These are phyloP conservation scores for Chaetodon auriga DNA, from an alignment of 2,113 vertebrate species.

Conservation along the genomic window DNA sequence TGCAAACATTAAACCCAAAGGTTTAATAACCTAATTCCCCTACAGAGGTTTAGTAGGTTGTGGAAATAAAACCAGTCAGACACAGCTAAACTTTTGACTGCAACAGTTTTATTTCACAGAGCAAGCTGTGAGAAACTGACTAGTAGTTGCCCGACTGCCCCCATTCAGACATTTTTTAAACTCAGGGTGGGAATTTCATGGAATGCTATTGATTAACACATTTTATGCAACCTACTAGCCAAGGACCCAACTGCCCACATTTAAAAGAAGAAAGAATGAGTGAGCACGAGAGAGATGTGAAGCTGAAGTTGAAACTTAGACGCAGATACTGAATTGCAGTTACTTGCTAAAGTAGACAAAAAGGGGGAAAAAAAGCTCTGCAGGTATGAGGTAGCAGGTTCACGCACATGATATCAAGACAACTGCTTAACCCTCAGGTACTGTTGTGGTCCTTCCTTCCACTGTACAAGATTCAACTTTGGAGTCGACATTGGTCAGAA, in stretches of 20 bases:
- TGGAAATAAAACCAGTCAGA: neutral
- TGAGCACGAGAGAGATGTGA: neutral
- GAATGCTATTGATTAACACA: neutral
- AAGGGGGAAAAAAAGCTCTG: neutral
- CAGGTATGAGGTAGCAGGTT: neutral
- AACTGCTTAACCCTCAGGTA: neutral
- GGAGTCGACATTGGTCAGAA: neutral
- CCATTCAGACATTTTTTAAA: neutral
- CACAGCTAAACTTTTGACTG: neutral
- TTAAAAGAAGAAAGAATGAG: neutral
- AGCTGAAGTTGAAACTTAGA: neutral
- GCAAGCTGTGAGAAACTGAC: constrained; percentile 10
- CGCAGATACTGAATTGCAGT: neutral
- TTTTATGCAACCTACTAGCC: neutral
- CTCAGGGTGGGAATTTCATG: neutral
- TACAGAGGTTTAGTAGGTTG: constrained; percentile 1
- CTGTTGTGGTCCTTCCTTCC: neutral
- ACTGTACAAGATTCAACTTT: neutral
- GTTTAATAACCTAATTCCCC: too few relatives aligned
- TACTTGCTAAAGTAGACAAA: neutral
- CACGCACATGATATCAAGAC: neutral
- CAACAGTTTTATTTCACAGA: neutral
- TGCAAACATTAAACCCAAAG: too few relatives aligned
- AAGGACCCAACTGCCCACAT: neutral
- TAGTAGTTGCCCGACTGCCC: neutral